phyloP scores from a whole-genome alignment of 2,888 invertebrate species.

The Saturnia japonica region DNA sequence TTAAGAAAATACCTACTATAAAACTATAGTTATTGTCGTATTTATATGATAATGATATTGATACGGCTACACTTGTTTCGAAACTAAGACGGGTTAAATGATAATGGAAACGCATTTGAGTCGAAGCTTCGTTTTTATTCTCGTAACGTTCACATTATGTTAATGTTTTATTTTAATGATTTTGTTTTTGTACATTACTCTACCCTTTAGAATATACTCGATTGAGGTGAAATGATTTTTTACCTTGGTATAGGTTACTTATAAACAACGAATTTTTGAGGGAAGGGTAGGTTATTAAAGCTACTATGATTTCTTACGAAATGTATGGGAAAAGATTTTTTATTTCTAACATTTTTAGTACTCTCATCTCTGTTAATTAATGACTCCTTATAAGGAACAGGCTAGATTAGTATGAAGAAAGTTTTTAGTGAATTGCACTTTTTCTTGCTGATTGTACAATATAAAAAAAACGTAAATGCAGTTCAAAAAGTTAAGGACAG shows the following conservation, averaged over 20 bases:
- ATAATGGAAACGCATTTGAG: slow-evolving; percentile 16
- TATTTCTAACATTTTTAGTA: too few species aligned
- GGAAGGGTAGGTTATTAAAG: too few species aligned
- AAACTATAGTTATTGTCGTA: not conserved
- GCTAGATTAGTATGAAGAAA: too few species aligned
- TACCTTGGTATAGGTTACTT: not conserved
- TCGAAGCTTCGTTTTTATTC: slow-evolving; percentile 12
- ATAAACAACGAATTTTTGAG: too few species aligned
- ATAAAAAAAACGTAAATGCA: too few species aligned
- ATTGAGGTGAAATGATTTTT: not conserved
- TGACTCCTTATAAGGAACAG: too few species aligned
- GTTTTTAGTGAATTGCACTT: too few species aligned
- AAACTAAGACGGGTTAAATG: slow-evolving; percentile 18
- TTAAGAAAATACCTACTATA: not conserved
- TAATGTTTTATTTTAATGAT: slow-evolving; percentile 24
- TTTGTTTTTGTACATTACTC: slow-evolving; percentile 20
- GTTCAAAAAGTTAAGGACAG: too few species aligned
- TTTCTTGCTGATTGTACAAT: too few species aligned
- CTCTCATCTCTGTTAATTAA: too few species aligned
- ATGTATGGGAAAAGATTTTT: too few species aligned
- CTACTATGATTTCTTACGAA: too few species aligned
- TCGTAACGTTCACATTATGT: slow-evolving; percentile 23
- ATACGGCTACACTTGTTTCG: not conserved
- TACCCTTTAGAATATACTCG: slow-evolving; percentile 1
- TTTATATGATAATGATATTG: not conserved